Conservation (phyloP, 2,888 invertebrate genomes). For the Pristionchus exspectatus region DNA sequence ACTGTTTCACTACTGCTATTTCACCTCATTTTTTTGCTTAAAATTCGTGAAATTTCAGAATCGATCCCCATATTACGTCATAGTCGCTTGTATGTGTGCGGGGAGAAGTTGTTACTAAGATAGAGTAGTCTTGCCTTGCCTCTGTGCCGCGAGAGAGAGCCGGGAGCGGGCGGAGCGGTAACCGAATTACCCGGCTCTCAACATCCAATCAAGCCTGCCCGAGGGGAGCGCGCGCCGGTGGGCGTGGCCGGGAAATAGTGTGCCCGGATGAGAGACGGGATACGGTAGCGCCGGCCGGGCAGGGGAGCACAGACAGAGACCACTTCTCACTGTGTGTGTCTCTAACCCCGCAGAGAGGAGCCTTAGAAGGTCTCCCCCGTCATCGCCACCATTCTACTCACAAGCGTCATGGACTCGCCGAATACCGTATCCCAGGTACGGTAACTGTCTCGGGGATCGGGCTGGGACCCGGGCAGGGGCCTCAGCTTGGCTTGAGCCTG, state of each 20-base stretch:
- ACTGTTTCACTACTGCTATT: not conserved
- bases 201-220: constrained; percentile 56
- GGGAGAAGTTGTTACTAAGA: constrained; percentile 29
- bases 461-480: not conserved
- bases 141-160: not conserved
- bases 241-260: constrained; percentile 50
- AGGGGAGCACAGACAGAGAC: constrained; percentile 40
- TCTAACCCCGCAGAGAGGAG: not conserved
- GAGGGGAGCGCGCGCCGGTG: constrained; percentile 56
- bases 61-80: constrained; percentile 23
- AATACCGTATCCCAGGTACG: constrained; percentile 21
- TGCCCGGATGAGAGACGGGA: constrained; percentile 44
- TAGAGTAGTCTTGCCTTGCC: not conserved
- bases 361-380: no score
- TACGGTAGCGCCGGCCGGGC: constrained; percentile 55
- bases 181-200: not conserved
- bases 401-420: constrained; percentile 6
- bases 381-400: not conserved
- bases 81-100: constrained; percentile 47
- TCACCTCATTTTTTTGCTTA: not conserved
- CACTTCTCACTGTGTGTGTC: not conserved
- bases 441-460: not conserved
- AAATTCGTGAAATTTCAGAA: not conserved
- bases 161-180: constrained; percentile 54
- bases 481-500: not conserved